These are phyloP conservation scores for Oryzias dopingdopingensis DNA, from an alignment of 2,797 vertebrate species.

Conservation along the genomic window DNA sequence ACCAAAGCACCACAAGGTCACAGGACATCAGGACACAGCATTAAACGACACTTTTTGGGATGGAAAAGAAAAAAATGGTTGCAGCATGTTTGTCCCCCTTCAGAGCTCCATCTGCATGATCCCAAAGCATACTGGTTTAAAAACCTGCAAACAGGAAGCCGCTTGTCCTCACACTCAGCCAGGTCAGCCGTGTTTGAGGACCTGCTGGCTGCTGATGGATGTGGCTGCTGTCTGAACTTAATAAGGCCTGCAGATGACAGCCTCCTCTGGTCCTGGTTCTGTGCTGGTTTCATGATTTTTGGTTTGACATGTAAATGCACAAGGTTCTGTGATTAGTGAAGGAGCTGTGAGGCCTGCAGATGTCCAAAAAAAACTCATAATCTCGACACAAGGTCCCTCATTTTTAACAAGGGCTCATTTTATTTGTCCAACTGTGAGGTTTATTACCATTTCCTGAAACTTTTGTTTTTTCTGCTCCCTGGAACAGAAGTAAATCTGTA, in stretches of 20 bases:
- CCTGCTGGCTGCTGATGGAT: constrained; percentile 49
- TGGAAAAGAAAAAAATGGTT: background rate
- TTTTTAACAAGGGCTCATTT: too few species aligned
- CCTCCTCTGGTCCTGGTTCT: background rate
- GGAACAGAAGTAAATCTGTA: too few species aligned
- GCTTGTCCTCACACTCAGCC: constrained; percentile 1
- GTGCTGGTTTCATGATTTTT: too few species aligned
- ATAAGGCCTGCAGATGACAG: constrained; percentile 34
- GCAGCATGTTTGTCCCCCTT: background rate
- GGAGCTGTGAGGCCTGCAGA: too few species aligned
- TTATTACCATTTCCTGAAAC: too few species aligned
- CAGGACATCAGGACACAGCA: background rate
- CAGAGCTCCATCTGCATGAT: constrained; percentile 21
- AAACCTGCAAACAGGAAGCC: constrained; percentile 14
- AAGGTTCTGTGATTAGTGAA: too few species aligned
- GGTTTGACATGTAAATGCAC: too few species aligned
- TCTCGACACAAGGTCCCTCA: too few species aligned
- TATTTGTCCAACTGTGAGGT: too few species aligned
- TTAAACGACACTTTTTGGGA: background rate
- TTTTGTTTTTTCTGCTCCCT: too few species aligned
- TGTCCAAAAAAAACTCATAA: too few species aligned
- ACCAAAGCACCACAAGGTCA: constrained; percentile 26
- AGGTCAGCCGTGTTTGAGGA: background rate
- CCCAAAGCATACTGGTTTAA: constrained; percentile 20
- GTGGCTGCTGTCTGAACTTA: constrained; percentile 37